Base-by-base conservation (phyloP, 2,113 vertebrate species). In the Quiscalus mexicanus region DNA sequence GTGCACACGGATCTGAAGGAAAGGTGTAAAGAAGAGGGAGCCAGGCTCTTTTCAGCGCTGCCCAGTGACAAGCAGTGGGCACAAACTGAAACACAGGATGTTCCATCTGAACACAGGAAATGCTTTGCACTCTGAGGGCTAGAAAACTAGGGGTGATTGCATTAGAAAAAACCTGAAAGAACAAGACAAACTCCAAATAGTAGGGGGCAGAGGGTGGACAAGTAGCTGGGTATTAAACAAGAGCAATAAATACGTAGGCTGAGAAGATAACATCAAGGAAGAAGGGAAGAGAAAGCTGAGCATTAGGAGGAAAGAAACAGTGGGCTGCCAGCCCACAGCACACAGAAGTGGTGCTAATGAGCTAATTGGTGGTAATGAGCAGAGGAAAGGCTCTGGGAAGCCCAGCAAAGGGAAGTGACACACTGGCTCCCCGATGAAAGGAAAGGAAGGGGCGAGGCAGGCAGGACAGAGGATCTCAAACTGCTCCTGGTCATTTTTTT, bases 391-490 rank as follows among this genome's bases (percentile, higher is more conserved):
- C 60, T 42, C 4, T 5, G 41, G 41, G 65, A 95, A 83, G 30
- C 21, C 53, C 63, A 91, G 8, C 0, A 0, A 89, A 89, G 63
- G 93, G 89, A 96, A 87, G 78, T 58, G 63, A 92, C 45, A 82
- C 87, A 82, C 69, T 79, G 49, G 78, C 74, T 91, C 2, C 0
- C 5, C 0, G 58, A 94, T 94, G 78, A 96, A 96, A 96, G 89
- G 74, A 93, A 91, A 93, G 93, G 95, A 96, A 97, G 93, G 74
- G 96, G 95, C 1, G 21, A 95, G 91, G 96, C 93, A 63, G 69
- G 68, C 84, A 91, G 65, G 77, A 84, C 53, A 74, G 86, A 92
- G 79, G 45, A 92, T 71, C 76, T 92, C 68, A 37, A 87, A 74
- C 50, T 69, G 52, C 60, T 91, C 74, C 49, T 27, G 5, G 62